Percentiles rank a stretch among this genome's conserved stretches.
Evolutionary conservation across 2,113 vertebrate species (phyloP).

Genomic region (Anser brachyrhynchus): DNA sequence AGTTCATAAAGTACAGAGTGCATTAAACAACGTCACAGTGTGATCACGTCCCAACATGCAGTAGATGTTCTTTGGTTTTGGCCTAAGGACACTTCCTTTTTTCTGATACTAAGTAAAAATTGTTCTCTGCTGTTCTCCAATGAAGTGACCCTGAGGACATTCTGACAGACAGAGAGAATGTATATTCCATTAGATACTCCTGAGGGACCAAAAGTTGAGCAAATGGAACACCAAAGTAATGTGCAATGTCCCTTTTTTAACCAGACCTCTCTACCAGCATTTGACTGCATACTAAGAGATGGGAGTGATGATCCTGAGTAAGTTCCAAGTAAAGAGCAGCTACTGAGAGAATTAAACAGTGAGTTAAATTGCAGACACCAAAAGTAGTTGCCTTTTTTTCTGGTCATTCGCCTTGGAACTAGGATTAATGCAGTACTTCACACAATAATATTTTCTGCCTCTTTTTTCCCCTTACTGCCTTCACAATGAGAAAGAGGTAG

Average conservation of each 20-base stretch:
- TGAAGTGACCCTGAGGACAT: not conserved
- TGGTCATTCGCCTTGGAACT: not conserved
- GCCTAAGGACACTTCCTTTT: not conserved
- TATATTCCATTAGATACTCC: not conserved
- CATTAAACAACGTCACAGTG: not conserved
- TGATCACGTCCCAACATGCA: not conserved
- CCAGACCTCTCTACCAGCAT: not conserved
- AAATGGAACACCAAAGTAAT: not conserved
- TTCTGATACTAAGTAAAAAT: not conserved
- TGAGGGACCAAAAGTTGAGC: not conserved
- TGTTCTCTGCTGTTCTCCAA: not conserved
- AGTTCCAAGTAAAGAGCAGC: not conserved
- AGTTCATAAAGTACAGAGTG: not conserved
- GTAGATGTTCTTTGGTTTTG: not conserved
- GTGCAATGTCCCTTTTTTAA: not conserved
- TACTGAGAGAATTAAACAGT: not conserved
- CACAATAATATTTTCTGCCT: not conserved
- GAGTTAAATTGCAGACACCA: not conserved
- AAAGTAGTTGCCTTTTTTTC: not conserved
- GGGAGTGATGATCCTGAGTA: not conserved
- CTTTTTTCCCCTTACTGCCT: not conserved
- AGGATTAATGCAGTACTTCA: not conserved
- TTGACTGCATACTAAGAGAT: not conserved
- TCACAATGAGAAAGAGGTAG: not conserved
- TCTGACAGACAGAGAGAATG: not conserved